Percentiles rank a stretch among this genome's conserved stretches.
Evolutionary conservation across 2,797 vertebrate species (phyloP).

Genomic region (Glossophaga mutica): DNA sequence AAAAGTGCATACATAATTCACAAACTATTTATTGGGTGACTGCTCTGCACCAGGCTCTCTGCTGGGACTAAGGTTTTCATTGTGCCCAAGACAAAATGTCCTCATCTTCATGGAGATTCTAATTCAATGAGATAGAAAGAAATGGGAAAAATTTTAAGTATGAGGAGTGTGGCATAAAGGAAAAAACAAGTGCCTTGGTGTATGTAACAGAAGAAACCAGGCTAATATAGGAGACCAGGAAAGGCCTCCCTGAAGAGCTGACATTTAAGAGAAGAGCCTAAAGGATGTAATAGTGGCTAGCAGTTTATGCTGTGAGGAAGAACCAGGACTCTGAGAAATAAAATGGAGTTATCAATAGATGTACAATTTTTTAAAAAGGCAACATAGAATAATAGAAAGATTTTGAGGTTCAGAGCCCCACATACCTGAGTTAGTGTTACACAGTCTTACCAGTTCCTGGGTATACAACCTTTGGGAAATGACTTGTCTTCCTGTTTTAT

Average conservation of each 20-base stretch:
- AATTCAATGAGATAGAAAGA: neutral
- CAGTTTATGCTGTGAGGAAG: neutral
- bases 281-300: neutral
- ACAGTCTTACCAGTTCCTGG: neutral
- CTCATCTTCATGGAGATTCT: neutral
- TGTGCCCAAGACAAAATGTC: neutral
- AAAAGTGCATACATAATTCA: neutral
- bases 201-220: neutral
- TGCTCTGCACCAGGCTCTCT: neutral
- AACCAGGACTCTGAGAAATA: neutral
- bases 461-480: neutral
- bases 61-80: neutral
- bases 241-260: neutral
- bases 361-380: neutral
- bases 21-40: neutral
- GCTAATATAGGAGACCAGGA: neutral
- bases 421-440: neutral
- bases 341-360: neutral
- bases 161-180: neutral
- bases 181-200: neutral
- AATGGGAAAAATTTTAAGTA: neutral
- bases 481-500: neutral
- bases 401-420: neutral
- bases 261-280: neutral
- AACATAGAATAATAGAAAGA: neutral